Percentiles rank a stretch among this genome's conserved stretches.
Evolutionary conservation across 2,888 invertebrate species (phyloP).

Genomic region (Ceraclea dissimilis): DNA sequence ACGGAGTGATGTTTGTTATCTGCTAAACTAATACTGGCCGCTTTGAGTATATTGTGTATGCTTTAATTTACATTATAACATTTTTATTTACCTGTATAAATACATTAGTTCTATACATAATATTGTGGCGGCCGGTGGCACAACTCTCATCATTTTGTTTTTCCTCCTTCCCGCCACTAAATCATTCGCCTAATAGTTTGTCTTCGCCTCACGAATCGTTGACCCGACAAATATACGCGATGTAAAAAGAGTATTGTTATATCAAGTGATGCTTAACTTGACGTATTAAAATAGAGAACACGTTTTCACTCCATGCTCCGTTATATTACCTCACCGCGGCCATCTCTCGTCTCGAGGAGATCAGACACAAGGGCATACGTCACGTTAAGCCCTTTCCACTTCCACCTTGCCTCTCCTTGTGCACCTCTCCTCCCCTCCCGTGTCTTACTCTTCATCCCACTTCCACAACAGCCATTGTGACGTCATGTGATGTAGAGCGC

Average conservation of each 20-base stretch:
- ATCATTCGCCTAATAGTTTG: conserved; percentile 6
- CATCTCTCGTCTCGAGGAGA: conserved; percentile 1
- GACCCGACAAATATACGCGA: conserved; percentile 3
- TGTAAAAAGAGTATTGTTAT: background rate
- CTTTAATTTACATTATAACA: too few relatives aligned
- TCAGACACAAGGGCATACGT: conserved; percentile 18
- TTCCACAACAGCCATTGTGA: conserved; percentile 15
- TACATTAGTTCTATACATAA: too few relatives aligned
- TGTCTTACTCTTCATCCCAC: background rate
- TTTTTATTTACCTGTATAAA: too few relatives aligned
- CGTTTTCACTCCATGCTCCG: conserved; percentile 4
- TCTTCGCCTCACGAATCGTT: conserved; percentile 5
- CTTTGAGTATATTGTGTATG: too few relatives aligned
- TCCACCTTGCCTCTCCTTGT: background rate
- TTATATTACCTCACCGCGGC: background rate
- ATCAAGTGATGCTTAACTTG: too few relatives aligned
- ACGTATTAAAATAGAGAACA: background rate
- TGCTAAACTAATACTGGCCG: too few relatives aligned
- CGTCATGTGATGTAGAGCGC: conserved; percentile 20
- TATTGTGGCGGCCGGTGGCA: too few relatives aligned
- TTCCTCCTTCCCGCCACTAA: conserved; percentile 14
- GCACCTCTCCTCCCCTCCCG: too few relatives aligned
- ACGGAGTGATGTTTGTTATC: too few relatives aligned
- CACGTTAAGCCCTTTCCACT: conserved; percentile 16
- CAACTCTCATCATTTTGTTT: background rate